A percentile compares a stretch with the other conserved stretches of the same genome.
phyloP scores from a whole-genome alignment of 2,888 invertebrate genomes.

The Ornithoptera priamus region DNA sequence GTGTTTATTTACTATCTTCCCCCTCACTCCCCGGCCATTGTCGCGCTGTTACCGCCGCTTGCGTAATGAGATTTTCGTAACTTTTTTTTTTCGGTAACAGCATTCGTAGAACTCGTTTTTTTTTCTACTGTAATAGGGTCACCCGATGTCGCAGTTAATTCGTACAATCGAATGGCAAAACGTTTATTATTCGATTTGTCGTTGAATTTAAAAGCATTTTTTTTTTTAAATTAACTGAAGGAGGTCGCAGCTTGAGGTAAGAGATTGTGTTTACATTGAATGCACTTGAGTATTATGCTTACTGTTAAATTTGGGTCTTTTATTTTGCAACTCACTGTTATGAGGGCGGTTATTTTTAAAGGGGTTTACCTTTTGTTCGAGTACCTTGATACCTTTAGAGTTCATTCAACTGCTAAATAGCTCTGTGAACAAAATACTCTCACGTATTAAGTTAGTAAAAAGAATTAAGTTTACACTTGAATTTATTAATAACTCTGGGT shows the following conservation, averaged over 20 bases:
- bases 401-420: too few relatives aligned
- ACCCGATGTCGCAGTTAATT: conserved; percentile 19
- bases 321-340: background rate
- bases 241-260: conserved; percentile 26
- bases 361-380: too few relatives aligned
- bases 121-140: conserved; percentile 25
- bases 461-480: too few relatives aligned
- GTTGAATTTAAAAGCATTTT: conserved; percentile 11
- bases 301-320: background rate
- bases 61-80: conserved; percentile 36
- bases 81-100: conserved; percentile 36
- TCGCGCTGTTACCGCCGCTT: conserved; percentile 25
- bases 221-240: conserved; percentile 1
- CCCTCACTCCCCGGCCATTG: conserved; percentile 1
- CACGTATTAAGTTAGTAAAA: too few relatives aligned
- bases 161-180: too few relatives aligned
- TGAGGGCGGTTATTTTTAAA: too few relatives aligned
- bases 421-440: too few relatives aligned
- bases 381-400: too few relatives aligned
- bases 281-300: background rate
- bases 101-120: conserved; percentile 32
- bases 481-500: too few relatives aligned
- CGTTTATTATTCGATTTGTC: conserved; percentile 9
- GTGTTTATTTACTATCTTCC: conserved; percentile 8
- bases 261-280: conserved; percentile 14